These are phyloP conservation scores for Sinella curviseta DNA, from an alignment of 1,140 invertebrate genomes.

Conservation along the genomic window DNA sequence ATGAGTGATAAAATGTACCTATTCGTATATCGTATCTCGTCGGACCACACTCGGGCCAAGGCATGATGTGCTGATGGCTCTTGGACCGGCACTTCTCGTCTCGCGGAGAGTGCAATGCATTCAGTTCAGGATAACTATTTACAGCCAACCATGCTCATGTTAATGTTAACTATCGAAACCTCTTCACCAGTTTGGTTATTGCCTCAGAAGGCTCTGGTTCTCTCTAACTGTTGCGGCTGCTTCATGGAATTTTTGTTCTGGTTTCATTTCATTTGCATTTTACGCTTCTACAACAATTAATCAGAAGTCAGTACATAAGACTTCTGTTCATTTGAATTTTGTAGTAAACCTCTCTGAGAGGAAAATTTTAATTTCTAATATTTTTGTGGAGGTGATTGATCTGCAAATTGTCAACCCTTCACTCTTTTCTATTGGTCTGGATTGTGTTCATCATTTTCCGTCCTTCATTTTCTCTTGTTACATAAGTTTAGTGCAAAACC, in stretches of 20 bases:
- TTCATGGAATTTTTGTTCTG: not conserved
- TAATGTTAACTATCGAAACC: not conserved
- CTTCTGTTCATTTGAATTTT: no score
- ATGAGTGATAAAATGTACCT: no score
- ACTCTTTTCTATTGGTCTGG: no score
- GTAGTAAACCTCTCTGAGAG: no score
- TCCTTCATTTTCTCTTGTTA: no score
- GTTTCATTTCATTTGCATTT: slow-evolving; percentile 3
- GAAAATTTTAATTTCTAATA: no score
- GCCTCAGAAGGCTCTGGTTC: not conserved
- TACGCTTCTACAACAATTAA: not conserved
- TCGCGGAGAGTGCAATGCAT: not conserved
- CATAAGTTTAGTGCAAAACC: no score
- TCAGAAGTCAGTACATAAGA: no score
- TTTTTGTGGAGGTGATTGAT: no score
- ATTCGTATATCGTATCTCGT: not conserved
- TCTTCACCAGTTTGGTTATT: not conserved
- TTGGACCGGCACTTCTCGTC: slow-evolving; percentile 12
- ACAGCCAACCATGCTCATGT: not conserved
- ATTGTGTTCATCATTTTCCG: no score
- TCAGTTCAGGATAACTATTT: not conserved
- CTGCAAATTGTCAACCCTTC: no score
- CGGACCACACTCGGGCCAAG: not conserved
- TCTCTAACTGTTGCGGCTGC: not conserved
- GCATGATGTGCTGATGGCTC: not conserved